Conservation (phyloP, 2,113 vertebrate genomes). For the Percina caprodes region DNA sequence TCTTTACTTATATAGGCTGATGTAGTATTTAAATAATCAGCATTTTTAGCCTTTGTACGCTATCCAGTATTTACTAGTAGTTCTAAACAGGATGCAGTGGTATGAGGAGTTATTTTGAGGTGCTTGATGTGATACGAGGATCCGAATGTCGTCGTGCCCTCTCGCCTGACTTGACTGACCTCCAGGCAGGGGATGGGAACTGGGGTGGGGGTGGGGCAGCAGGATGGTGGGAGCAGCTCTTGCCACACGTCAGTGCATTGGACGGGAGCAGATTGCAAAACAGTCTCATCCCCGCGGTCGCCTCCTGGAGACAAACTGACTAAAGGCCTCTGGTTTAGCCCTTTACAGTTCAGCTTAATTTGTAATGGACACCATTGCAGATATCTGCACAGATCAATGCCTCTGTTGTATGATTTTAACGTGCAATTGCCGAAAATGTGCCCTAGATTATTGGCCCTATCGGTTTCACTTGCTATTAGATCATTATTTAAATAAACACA, state of each 20-base stretch:
- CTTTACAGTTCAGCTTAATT: conserved; percentile 16
- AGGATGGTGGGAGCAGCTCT: conserved; percentile 50
- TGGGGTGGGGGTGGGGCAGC: conserved; percentile 59
- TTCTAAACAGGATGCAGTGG: not conserved
- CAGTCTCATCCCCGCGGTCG: conserved; percentile 25
- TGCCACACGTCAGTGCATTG: conserved; percentile 73
- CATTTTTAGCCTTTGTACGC: not conserved
- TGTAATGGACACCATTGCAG: conserved; percentile 14
- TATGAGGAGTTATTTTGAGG: not conserved
- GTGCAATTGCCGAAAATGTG: not conserved
- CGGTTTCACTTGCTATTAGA: not conserved
- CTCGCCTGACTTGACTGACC: conserved; percentile 42
- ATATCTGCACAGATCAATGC: conserved; percentile 13
- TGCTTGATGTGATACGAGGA: conserved; percentile 16
- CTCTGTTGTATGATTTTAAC: not conserved
- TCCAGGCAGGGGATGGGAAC: conserved; percentile 45
- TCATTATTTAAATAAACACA: conserved; percentile 3
- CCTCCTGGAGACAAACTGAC: conserved; percentile 48
- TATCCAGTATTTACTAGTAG: not conserved
- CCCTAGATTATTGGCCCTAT: not conserved
- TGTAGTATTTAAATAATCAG: not conserved
- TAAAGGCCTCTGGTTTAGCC: conserved; percentile 41
- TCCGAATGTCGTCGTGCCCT: conserved; percentile 48
- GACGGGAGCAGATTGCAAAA: conserved; percentile 70
- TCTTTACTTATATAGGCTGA: not conserved